Percentiles rank a stretch among this genome's conserved stretches.
phyloP scores from a whole-genome alignment of 2,113 vertebrate genomes.

The Poecilia latipinna region DNA sequence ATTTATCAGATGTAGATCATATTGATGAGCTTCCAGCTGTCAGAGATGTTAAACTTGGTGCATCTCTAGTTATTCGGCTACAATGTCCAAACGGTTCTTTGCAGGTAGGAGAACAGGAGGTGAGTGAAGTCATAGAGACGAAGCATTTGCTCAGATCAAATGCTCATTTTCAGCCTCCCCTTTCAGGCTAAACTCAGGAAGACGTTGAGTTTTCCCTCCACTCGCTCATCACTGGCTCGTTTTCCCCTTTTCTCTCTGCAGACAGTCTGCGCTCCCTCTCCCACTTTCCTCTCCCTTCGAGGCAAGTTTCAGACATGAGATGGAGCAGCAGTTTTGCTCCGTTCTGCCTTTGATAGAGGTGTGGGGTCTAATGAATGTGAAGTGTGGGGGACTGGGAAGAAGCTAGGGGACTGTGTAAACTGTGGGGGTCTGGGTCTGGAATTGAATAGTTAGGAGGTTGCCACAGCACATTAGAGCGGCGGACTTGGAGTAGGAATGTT shows the following conservation, averaged over 20 bases:
- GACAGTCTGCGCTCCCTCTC: slow-evolving; percentile 32
- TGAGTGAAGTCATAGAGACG: background rate
- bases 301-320: slow-evolving; percentile 63
- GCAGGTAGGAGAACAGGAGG: too few species aligned
- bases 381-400: slow-evolving; percentile 55
- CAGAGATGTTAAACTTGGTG: background rate
- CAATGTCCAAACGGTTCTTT: background rate
- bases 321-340: slow-evolving; percentile 46
- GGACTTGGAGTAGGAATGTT: slow-evolving; percentile 65
- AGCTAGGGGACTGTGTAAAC: slow-evolving; percentile 69
- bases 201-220: slow-evolving; percentile 23
- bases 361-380: slow-evolving; percentile 75
- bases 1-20: background rate
- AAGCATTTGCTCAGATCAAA: slow-evolving; percentile 9
- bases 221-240: slow-evolving; percentile 24
- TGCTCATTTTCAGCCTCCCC: slow-evolving; percentile 44
- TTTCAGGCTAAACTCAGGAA: slow-evolving; percentile 40
- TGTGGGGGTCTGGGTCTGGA: slow-evolving; percentile 69
- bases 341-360: slow-evolving; percentile 66
- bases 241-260: slow-evolving; percentile 17
- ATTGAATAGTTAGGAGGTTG: slow-evolving; percentile 82
- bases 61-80: background rate
- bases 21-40: background rate
- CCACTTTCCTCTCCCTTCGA: slow-evolving; percentile 44
- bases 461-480: slow-evolving; percentile 74